Conservation (phyloP, 2,888 invertebrate genomes). For the Platycheirus albimanus region DNA sequence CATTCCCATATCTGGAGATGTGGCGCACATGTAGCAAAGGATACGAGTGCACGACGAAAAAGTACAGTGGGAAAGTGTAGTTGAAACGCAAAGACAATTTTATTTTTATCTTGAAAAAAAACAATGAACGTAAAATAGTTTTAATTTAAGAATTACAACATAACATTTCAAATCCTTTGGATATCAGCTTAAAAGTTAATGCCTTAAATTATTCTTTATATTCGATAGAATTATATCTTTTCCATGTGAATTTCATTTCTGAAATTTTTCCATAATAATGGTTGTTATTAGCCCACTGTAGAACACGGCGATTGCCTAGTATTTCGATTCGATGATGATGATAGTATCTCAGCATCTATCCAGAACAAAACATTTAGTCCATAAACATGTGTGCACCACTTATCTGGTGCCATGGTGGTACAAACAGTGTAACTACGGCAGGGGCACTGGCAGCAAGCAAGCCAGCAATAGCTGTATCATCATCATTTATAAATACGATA, state of each 20-base stretch:
- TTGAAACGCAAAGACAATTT: not conserved
- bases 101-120: too few relatives aligned
- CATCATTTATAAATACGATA: slow-evolving; percentile 67
- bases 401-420: slow-evolving; percentile 70
- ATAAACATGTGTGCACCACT: slow-evolving; percentile 74
- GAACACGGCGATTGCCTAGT: too few relatives aligned
- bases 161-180: too few relatives aligned
- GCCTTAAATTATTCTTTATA: too few relatives aligned
- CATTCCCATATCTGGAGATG: slow-evolving; percentile 70
- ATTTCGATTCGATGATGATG: slow-evolving; percentile 42
- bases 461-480: slow-evolving; percentile 68
- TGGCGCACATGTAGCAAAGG: slow-evolving; percentile 61
- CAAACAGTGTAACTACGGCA: slow-evolving; percentile 69
- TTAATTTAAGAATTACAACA: too few relatives aligned
- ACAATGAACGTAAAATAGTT: too few relatives aligned
- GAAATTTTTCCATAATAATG: too few relatives aligned
- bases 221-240: too few relatives aligned
- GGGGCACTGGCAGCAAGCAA: slow-evolving; percentile 26
- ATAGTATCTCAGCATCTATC: slow-evolving; percentile 70
- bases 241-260: too few relatives aligned
- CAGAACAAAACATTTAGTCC: slow-evolving; percentile 74
- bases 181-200: too few relatives aligned
- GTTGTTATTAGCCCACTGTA: too few relatives aligned
- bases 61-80: not conserved
- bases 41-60: slow-evolving; percentile 26